Base-by-base conservation (phyloP, 2,888 invertebrate genomes). In the Diplazon laetatorius region DNA sequence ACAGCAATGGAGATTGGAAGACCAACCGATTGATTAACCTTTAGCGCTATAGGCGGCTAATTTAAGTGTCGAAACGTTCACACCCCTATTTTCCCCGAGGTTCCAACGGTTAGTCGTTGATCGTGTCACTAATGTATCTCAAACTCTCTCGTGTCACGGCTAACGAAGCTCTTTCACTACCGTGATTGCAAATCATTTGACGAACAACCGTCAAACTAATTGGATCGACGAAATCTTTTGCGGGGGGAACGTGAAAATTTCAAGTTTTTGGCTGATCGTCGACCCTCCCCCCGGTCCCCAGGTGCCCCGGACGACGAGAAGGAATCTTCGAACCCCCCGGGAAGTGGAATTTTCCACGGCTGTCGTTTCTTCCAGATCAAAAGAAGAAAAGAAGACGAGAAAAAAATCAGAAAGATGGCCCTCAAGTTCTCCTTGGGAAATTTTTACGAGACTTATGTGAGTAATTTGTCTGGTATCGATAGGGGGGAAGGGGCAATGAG, bases 11-110 rank as follows among this genome's bases (percentile, higher is more conserved):
- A 69, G 79, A 30, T 62, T 57, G 75, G n/a, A n/a, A 80, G 76
- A 77, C 84, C 82, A 80, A 30, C n/a, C 75, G 85, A 87, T 87
- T 87, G 87, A 89, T 86, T 89, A 90, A 90, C 90, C 90, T 90
- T 90, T 90, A 83, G 85, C 83, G 87, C 90, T 85, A 90, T 90
- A 90, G 90, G 90, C 87, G 85, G 90, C 89, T 90, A 90, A 90
- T 89, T 90, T 89, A 89, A 89, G 88, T 89, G 82, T 82, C 84
- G 82, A 83, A 83, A 84, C 82, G 80, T 77, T 63, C 59, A 83
- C 78, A 82, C 78, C 79, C 81, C 78, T 79, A 76, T 81, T 80
- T 78, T 69, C 80, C 76, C 70, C 72, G 70, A 70, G 71, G n/a
- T n/a, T n/a, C n/a, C n/a, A n/a, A n/a, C n/a, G n/a, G n/a, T n/a